Evolutionary conservation across 2,797 vertebrate genomes (phyloP), one percentile per base, ranked within the genome.

Genomic region (Emydoidea blandingii): DNA sequence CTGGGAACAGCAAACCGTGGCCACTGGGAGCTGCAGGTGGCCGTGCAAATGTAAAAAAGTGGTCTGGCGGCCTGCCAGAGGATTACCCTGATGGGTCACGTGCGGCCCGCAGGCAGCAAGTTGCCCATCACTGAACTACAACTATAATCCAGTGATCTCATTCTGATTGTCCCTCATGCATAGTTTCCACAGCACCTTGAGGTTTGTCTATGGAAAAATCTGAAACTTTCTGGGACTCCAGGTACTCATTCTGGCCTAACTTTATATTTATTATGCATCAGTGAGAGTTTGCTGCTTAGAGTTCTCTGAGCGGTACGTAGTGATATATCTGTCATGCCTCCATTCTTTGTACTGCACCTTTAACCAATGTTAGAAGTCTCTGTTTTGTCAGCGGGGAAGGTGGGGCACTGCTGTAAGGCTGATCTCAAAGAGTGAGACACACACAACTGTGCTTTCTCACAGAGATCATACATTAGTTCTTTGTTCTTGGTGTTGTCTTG

Each of bases 271-370:
- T 18, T 19, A 53, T 79, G n/a, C 47, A 4, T 47, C 56, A 88
- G 34, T 41, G 37, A 79, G 59, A 81, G 19, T 37, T 83, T n/a
- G 14, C 85, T 81, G 37, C 9, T 21, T 19, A 6, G 7, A 8
- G 52, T 62, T 68, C 72, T 93, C 79, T 34, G 47, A 56, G 5
- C 59, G 81, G 8, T 68, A 3, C 8, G 41, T 16, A 57, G 52
- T 49, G 37, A 79, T 9, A 2, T 1, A 2, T 0, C 0, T 27
- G 9, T 34, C 0, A 0, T 18, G 3, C 44, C 8, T 79, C 25
- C 19, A 23, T 10, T 5, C 16, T 78, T 8, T 49, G 14, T 49
- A 29, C 74, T 78, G 44, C 29, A 31, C 21, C 44, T n/a, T 0
- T 0, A 81, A 25, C 21, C 47, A 8, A n/a, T 90, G 68, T 37